Percentiles rank a stretch among this genome's conserved stretches.
These are phyloP conservation scores for Anabacerthia variegaticeps DNA, from an alignment of 2,797 vertebrate genomes.

Conservation along the genomic window DNA sequence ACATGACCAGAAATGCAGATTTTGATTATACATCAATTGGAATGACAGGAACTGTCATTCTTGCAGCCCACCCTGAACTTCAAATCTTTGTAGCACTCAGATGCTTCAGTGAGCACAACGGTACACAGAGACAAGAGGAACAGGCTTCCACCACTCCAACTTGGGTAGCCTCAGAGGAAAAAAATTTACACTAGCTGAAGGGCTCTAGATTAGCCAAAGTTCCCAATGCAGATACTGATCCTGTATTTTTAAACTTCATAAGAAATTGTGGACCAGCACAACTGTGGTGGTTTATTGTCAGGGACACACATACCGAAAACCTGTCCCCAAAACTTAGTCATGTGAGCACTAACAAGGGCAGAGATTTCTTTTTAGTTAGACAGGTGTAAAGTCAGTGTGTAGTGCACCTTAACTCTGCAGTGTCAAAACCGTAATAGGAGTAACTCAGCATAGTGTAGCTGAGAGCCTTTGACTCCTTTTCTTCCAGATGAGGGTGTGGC, in stretches of 20 bases:
- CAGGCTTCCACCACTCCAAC: not conserved
- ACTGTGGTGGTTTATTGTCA: not conserved
- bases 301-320: not conserved
- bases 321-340: not conserved
- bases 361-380: not conserved
- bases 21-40: not conserved
- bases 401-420: not conserved
- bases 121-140: not conserved
- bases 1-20: not conserved
- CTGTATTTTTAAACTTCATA: not conserved
- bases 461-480: not conserved
- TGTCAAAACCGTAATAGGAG: not conserved
- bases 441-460: not conserved
- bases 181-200: not conserved
- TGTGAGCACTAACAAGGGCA: not conserved
- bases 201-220: not conserved
- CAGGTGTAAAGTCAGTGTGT: not conserved
- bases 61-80: not conserved
- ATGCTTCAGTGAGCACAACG: not conserved
- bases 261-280: not conserved
- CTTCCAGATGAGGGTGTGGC: not conserved
- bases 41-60: not conserved
- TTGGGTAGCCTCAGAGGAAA: not conserved
- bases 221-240: not conserved
- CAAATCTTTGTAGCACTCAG: accelerated